phyloP scores from a whole-genome alignment of 2,113 vertebrate genomes.

The Uria lomvia region DNA sequence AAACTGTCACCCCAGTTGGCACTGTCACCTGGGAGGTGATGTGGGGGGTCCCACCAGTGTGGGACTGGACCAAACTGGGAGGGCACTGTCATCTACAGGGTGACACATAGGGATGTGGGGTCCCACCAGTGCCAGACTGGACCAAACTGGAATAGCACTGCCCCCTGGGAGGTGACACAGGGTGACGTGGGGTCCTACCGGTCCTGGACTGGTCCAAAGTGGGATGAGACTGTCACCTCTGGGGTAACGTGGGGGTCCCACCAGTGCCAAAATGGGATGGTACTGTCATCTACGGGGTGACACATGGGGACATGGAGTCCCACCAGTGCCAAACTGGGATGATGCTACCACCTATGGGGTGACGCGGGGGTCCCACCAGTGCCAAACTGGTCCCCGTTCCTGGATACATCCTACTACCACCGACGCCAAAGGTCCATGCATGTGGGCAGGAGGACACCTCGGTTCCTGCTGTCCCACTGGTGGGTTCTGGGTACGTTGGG shows the following conservation, averaged over 20 bases:
- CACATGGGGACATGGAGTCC: background rate
- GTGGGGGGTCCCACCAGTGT: too few species aligned
- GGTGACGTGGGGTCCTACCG: background rate
- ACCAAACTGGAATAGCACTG: background rate
- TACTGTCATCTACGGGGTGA: background rate
- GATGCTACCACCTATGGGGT: background rate
- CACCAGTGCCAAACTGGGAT: background rate
- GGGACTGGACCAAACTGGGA: too few species aligned
- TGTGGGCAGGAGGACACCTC: background rate
- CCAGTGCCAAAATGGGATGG: background rate
- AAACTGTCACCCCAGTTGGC: too few species aligned
- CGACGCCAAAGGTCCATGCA: rapidly evolving
- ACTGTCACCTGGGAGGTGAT: too few species aligned
- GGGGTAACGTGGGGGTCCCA: background rate
- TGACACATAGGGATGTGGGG: background rate
- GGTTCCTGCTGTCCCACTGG: background rate
- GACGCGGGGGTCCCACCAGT: background rate
- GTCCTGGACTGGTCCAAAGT: background rate
- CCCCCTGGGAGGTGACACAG: background rate
- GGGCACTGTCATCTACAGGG: too few species aligned
- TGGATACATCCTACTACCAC: too few species aligned
- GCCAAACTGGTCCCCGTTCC: background rate
- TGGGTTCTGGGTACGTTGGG: background rate
- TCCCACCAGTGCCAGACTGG: background rate
- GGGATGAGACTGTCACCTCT: rapidly evolving